These are phyloP conservation scores for Thymelicus sylvestris DNA, from an alignment of 2,888 invertebrate genomes.

Conservation along the genomic window DNA sequence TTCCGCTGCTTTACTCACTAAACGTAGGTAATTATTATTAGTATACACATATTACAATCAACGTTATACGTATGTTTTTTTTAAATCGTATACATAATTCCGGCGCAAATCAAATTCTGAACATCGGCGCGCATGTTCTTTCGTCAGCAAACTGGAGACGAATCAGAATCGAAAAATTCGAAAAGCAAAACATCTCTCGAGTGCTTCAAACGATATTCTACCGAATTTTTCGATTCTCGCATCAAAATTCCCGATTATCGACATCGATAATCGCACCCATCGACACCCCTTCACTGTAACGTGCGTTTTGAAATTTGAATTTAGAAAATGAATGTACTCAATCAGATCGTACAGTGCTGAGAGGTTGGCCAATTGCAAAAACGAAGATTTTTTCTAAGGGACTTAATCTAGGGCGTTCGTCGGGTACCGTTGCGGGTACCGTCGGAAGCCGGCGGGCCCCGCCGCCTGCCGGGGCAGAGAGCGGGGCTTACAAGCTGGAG, in stretches of 20 bases:
- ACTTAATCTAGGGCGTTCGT: constrained; percentile 72
- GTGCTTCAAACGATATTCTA: neutral
- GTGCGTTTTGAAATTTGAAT: constrained; percentile 48
- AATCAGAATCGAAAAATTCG: constrained; percentile 43
- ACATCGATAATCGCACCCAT: constrained; percentile 66
- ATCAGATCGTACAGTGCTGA: constrained; percentile 75
- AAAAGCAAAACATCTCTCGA: constrained; percentile 9
- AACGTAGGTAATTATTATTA: constrained; percentile 64
- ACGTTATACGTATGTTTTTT: constrained; percentile 82
- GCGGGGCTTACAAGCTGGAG: constrained; percentile 70
- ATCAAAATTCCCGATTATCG: constrained; percentile 33
- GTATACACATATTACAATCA: constrained; percentile 84
- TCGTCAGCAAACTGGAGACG: constrained; percentile 50
- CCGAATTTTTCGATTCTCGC: constrained; percentile 33
- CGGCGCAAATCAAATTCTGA: constrained; percentile 75
- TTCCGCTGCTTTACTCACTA: constrained; percentile 67
- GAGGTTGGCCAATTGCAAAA: constrained; percentile 86
- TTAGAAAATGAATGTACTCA: constrained; percentile 59
- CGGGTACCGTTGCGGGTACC: constrained; percentile 53
- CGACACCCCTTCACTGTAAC: constrained; percentile 82
- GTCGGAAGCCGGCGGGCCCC: constrained; percentile 48
- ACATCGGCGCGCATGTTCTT: constrained; percentile 71
- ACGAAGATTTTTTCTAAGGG: constrained; percentile 84
- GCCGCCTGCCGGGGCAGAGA: constrained; percentile 27
- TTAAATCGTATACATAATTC: constrained; percentile 84